Base-by-base conservation (phyloP, 2,888 invertebrate genomes). In the Biston stratarius region DNA sequence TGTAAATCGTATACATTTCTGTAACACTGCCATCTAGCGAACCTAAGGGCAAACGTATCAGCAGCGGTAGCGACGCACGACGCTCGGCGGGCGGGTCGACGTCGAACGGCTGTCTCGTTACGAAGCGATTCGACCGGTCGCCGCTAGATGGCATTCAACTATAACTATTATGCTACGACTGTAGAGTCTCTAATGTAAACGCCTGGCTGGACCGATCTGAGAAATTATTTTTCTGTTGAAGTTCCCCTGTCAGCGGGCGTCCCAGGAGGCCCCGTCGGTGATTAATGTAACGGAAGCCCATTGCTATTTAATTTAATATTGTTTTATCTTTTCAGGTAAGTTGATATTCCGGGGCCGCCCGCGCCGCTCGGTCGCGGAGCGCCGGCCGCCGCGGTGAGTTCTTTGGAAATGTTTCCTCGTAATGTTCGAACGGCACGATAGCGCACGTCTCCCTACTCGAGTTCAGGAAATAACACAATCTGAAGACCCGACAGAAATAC, bases 281-380 rank as follows among this genome's bases (percentile, higher is more conserved):
- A n/a, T n/a, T n/a, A n/a, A n/a, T n/a, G n/a, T n/a, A n/a, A n/a
- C n/a, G n/a, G n/a, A n/a, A 24, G 24, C 1, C 24, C 24, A 1
- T 48, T 36, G n/a, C 36, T 14, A 36, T 14, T n/a, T 8, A 8
- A 36, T 5, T 49, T 12, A 33, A 2, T 5, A 0, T 8, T 0
- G 36, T 38, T 62, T 51, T 45, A 53, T 63, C 7, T 63, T 71
- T 71, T 42, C 70, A 71, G 70, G 70, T 71, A 71, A 71, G 70
- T 68, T 52, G 7, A 11, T 10, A 11, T 10, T 11, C 0, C 6
- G 40, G 15, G 1, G 15, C n/a, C 36, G n/a, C n/a, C n/a, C n/a
- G n/a, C 24, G 10, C 24, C 3, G 1, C 24, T 24, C 24, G 3
- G 1, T 24, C 24, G 24, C 24, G 3, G 24, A 24, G 24, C 24